phyloP scores from a whole-genome alignment of 2,888 invertebrate species.

The Blera fallax region DNA sequence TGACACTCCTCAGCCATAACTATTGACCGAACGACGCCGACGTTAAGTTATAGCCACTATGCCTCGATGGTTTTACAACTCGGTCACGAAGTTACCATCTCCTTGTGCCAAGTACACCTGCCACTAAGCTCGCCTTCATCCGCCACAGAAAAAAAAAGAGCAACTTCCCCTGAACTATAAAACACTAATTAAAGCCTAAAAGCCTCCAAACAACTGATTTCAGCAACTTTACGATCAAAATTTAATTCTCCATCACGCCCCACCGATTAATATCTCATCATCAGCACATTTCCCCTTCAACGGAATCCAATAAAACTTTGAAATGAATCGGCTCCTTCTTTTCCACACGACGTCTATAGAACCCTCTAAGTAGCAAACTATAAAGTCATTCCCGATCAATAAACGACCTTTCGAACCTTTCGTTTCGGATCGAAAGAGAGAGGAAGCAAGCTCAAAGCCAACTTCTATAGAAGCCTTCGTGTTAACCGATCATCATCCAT shows the following conservation, averaged over 20 bases:
- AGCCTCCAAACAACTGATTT: constrained; percentile 21
- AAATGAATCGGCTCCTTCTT: constrained; percentile 37
- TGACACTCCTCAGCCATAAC: too few relatives aligned
- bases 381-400: constrained; percentile 41
- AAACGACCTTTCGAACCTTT: constrained; percentile 41
- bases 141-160: background rate
- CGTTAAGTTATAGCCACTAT: too few relatives aligned
- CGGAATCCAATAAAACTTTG: constrained; percentile 43
- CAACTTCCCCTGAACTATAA: background rate
- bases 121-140: background rate
- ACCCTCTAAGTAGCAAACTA: constrained; percentile 12
- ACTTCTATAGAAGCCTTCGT: constrained; percentile 38
- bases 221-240: constrained; percentile 26
- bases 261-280: constrained; percentile 68
- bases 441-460: too few relatives aligned
- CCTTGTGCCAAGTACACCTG: background rate
- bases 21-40: too few relatives aligned
- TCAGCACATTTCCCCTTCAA: constrained; percentile 31
- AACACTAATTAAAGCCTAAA: constrained; percentile 33
- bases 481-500: constrained; percentile 45
- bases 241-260: constrained; percentile 52
- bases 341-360: constrained; percentile 7
- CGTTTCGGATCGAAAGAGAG: constrained; percentile 17
- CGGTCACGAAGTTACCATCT: background rate
- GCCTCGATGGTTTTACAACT: background rate